These are phyloP conservation scores for Drosophila parthenogenetica DNA, from an alignment of 2,888 invertebrate species.

Conservation along the genomic window DNA sequence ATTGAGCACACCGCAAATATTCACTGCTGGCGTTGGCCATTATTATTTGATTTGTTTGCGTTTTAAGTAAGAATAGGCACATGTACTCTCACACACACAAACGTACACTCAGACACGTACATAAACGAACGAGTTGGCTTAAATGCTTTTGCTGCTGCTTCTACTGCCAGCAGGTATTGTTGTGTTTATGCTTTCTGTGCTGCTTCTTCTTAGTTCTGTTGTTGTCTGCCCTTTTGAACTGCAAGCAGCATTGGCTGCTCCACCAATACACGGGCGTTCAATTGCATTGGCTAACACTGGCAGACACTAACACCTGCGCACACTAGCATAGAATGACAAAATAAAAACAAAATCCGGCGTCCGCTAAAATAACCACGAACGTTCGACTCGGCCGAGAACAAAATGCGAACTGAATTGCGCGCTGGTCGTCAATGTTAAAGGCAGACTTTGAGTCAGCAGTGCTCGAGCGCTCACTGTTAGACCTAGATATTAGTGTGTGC, in stretches of 20 bases:
- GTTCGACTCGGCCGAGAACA: conserved; percentile 73
- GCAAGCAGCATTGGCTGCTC: conserved; percentile 67
- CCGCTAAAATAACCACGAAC: conserved; percentile 34
- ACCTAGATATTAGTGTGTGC: conserved; percentile 39
- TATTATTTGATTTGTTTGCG: conserved; percentile 55
- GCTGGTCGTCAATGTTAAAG: conserved; percentile 39
- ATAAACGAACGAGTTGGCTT: conserved; percentile 56
- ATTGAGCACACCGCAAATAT: conserved; percentile 64
- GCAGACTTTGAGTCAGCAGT: conserved; percentile 57
- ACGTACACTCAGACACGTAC: conserved; percentile 22
- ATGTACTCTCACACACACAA: conserved; percentile 28
- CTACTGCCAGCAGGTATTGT: conserved; percentile 36
- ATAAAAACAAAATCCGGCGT: conserved; percentile 51
- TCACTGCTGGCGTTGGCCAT: conserved; percentile 37
- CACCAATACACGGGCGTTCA: conserved; percentile 51
- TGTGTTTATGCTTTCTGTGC: conserved; percentile 40
- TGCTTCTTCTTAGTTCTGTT: conserved; percentile 27
- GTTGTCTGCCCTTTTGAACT: conserved; percentile 73
- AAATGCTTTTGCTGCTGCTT: conserved; percentile 42
- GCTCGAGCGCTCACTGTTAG: conserved; percentile 47
- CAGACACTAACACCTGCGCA: conserved; percentile 59
- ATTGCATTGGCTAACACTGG: conserved; percentile 68
- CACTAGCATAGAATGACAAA: conserved; percentile 55
- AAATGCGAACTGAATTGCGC: conserved; percentile 71
- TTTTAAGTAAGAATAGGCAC: conserved; percentile 49